phyloP scores from a whole-genome alignment of 2,888 invertebrate species.

The Cheilosia vulpina region DNA sequence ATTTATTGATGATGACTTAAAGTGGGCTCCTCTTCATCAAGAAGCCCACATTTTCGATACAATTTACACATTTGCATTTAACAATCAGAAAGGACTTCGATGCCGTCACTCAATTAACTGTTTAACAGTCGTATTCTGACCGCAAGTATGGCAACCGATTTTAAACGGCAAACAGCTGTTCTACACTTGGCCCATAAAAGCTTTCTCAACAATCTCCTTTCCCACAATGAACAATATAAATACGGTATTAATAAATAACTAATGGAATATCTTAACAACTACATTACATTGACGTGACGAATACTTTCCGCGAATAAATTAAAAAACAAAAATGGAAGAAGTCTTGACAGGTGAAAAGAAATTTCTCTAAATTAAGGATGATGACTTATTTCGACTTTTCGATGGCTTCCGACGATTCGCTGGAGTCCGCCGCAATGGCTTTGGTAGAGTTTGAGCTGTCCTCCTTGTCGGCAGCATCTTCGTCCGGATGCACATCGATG shows the following conservation, averaged over 20 bases:
- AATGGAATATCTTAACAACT: conserved; percentile 50
- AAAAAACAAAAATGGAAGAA: conserved; percentile 22
- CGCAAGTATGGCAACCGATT: conserved; percentile 70
- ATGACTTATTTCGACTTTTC: conserved; percentile 48
- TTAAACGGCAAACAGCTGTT: conserved; percentile 45
- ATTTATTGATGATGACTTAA: conserved; percentile 71
- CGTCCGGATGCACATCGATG: conserved; percentile 70
- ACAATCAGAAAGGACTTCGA: conserved; percentile 43
- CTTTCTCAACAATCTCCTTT: conserved; percentile 4
- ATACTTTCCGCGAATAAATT: conserved; percentile 67
- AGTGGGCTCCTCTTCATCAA: background rate
- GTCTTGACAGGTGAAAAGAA: background rate
- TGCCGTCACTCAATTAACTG: conserved; percentile 30
- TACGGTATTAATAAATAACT: conserved; percentile 64
- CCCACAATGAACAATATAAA: conserved; percentile 29
- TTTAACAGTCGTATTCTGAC: conserved; percentile 56
- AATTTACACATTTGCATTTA: conserved; percentile 29
- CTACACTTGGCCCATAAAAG: conserved; percentile 42
- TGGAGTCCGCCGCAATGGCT: conserved; percentile 53
- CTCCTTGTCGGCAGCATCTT: conserved; percentile 69
- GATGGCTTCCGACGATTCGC: conserved; percentile 46
- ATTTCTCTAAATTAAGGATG: conserved; percentile 47
- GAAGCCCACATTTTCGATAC: conserved; percentile 32
- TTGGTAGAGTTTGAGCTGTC: conserved; percentile 36
- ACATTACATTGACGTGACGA: conserved; percentile 27